Evolutionary conservation across 1,140 invertebrate species (phyloP).

Genomic region (Brachionus rubens): DNA sequence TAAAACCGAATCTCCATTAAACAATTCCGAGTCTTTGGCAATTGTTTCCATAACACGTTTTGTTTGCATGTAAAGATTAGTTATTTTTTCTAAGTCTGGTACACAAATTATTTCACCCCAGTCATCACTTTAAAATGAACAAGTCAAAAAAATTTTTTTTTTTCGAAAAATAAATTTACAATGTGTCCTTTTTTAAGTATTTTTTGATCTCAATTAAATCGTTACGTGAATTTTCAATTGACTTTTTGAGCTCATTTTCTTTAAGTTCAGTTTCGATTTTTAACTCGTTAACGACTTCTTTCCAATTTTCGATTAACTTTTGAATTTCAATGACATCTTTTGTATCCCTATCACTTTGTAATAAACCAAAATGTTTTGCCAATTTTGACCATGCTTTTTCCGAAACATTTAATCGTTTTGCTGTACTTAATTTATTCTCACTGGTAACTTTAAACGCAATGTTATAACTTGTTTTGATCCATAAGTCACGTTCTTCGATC

Average conservation of each 20-base stretch:
- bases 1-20: slow-evolving; percentile 28
- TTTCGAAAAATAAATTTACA: not conserved
- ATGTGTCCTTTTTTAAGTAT: not conserved
- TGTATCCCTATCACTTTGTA: slow-evolving; percentile 58
- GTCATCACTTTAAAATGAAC: not conserved
- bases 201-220: slow-evolving; percentile 21
- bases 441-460: slow-evolving; percentile 59
- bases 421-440: slow-evolving; percentile 55
- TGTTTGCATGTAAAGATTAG: not conserved
- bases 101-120: not conserved
- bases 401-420: slow-evolving; percentile 55
- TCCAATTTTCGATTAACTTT: slow-evolving; percentile 56
- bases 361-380: slow-evolving; percentile 58
- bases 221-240: not conserved
- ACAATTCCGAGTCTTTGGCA: not conserved
- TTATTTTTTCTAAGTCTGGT: slow-evolving; percentile 4
- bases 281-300: slow-evolving; percentile 52
- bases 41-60: not conserved
- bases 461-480: slow-evolving; percentile 58
- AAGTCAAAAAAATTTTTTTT: not conserved
- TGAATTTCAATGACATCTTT: slow-evolving; percentile 54
- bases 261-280: slow-evolving; percentile 53
- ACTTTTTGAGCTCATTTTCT: slow-evolving; percentile 47
- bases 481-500: slow-evolving; percentile 57
- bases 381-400: slow-evolving; percentile 59